A percentile compares a stretch with the other conserved stretches of the same genome.
These are phyloP conservation scores for Melanogrammus aeglefinus DNA, from an alignment of 2,797 vertebrate species.

Conservation along the genomic window DNA sequence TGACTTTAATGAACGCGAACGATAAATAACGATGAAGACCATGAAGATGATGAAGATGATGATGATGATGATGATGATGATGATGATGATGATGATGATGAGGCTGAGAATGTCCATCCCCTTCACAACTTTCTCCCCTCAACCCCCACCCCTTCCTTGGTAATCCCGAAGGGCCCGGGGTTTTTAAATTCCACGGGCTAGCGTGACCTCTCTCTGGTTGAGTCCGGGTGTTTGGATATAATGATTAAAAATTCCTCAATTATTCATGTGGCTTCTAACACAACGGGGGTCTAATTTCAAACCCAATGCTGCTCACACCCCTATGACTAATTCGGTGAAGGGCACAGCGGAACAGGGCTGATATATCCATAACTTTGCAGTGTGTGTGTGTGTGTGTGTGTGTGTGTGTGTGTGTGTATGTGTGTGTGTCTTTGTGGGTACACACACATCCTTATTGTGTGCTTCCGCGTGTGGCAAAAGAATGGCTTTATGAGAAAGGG, in stretches of 20 bases:
- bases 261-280: conserved; percentile 50
- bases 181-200: conserved; percentile 16
- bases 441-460: not conserved
- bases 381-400: conserved; percentile 31
- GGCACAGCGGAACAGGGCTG: conserved; percentile 37
- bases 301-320: conserved; percentile 51
- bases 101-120: too few species aligned
- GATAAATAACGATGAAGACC: too few species aligned
- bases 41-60: too few species aligned
- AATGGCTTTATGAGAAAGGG: conserved; percentile 45
- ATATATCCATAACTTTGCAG: conserved; percentile 44
- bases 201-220: conserved; percentile 26
- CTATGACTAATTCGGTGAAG: conserved; percentile 67
- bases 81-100: too few species aligned
- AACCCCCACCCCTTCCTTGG: too few species aligned
- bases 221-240: conserved; percentile 28
- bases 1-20: too few species aligned
- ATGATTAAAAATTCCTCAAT: conserved; percentile 47
- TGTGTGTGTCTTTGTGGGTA: not conserved
- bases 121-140: too few species aligned
- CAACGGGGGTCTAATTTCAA: conserved; percentile 61
- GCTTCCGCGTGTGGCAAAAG: conserved; percentile 17
- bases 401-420: not conserved
- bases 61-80: too few species aligned
- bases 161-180: too few species aligned